These are phyloP conservation scores for Xyrichtys novacula DNA, from an alignment of 2,797 vertebrate genomes.

Conservation along the genomic window DNA sequence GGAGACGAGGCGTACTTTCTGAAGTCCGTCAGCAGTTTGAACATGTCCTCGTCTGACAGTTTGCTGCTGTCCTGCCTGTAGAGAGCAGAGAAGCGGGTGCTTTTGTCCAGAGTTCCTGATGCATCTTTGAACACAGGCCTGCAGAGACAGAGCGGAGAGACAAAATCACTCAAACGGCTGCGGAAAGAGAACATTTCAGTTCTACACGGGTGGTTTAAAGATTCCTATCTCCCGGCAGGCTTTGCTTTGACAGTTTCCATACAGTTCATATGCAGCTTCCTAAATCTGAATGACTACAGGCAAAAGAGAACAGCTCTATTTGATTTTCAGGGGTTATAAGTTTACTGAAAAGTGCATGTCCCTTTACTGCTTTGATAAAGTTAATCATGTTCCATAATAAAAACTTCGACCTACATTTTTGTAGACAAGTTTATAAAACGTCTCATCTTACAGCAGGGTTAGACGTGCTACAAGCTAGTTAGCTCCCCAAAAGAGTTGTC, in stretches of 20 bases:
- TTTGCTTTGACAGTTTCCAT: slow-evolving; percentile 31
- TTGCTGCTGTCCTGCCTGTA: slow-evolving; percentile 98
- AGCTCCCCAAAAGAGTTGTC: too few species aligned
- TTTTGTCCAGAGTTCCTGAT: slow-evolving; percentile 94
- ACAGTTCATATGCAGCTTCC: not conserved
- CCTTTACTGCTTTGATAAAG: too few species aligned
- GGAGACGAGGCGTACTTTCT: slow-evolving; percentile 88
- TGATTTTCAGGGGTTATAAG: not conserved
- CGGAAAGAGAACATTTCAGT: slow-evolving; percentile 5
- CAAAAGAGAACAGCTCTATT: slow-evolving; percentile 3
- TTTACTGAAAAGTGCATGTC: not conserved
- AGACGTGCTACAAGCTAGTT: not conserved
- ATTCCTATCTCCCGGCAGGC: slow-evolving; percentile 3
- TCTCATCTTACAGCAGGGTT: too few species aligned
- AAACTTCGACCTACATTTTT: not conserved
- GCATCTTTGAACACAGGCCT: slow-evolving; percentile 96
- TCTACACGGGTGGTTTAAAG: slow-evolving; percentile 10
- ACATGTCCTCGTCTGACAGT: slow-evolving; percentile 96
- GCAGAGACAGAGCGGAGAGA: slow-evolving; percentile 4
- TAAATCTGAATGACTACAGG: slow-evolving; percentile 4
- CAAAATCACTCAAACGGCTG: not conserved
- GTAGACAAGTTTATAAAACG: too few species aligned
- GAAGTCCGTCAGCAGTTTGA: slow-evolving; percentile 95
- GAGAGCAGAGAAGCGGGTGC: slow-evolving; percentile 92
- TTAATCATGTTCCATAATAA: too few species aligned